Base-by-base conservation (phyloP, 2,113 vertebrate genomes). In the Lagopus muta region DNA sequence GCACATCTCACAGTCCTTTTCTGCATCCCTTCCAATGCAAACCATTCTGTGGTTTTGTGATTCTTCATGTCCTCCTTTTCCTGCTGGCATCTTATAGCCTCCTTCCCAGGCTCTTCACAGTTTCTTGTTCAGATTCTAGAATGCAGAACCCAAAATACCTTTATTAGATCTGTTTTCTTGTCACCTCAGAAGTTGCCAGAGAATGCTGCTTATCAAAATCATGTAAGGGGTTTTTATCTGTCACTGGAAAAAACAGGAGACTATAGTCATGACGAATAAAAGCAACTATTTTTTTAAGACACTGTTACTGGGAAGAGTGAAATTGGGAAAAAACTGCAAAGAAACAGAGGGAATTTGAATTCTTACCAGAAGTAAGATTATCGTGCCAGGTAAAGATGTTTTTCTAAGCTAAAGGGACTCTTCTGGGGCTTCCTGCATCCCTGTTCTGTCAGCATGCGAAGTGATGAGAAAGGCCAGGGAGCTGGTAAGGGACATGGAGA, bases 101-200 rank as follows among this genome's bases (percentile, higher is more conserved):
- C 30, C 3, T 38, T 19, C 11, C 4, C 27, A 78, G 42, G 25
- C 30, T 89, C 50, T 71, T 90, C 38, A 67, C 15, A 42, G 18
- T 70, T 85, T 91, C 34, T 36, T 19, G 4, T 70, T 91, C 69
- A 16, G 19, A 45, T 90, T 83, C 82, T 70, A 73, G 80, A 86
- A 38, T 24, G 73, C 24, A 88, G 38, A 88, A 71, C 28, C 55
- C 47, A 67, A 83, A 85, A 69, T 70, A 58, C 50, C 86, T 83
- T 91, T 78, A 88, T 91, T 89, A 91, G 69, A 57, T 27, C 38
- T 91, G 78, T 91, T 96, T 96, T 82, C 93, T 89, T 89, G 60
- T 87, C 91, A 89, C 82, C 75, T 91, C 30, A 61, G 73, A 58
- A 89, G 48, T 74, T 92, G 87, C 72, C 54, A 47, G 48, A 86